A percentile compares a stretch with the other conserved stretches of the same genome.
These are phyloP conservation scores for Euzophera pinguis DNA, from an alignment of 2,888 invertebrate genomes.

Conservation along the genomic window DNA sequence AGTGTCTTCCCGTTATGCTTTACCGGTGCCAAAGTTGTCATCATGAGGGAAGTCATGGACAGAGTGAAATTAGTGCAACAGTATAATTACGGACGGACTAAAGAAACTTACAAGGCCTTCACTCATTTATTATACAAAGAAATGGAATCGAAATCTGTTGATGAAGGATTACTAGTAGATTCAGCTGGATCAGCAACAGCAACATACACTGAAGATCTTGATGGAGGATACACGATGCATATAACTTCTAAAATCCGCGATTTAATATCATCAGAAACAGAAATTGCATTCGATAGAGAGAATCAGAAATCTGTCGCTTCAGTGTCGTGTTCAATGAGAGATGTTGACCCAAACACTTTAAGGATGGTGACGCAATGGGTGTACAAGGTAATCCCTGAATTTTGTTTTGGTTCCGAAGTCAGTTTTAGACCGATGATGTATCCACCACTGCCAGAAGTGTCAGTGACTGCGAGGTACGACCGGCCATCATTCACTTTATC, in stretches of 20 bases:
- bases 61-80: slow-evolving; percentile 64
- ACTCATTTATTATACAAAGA: slow-evolving; percentile 61
- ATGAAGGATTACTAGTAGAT: slow-evolving; percentile 58
- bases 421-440: slow-evolving; percentile 48
- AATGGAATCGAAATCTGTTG: slow-evolving; percentile 45
- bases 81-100: slow-evolving; percentile 62
- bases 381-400: slow-evolving; percentile 52
- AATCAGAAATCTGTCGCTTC: slow-evolving; percentile 49
- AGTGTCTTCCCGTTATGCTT: slow-evolving; percentile 68
- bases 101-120: slow-evolving; percentile 55
- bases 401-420: slow-evolving; percentile 58
- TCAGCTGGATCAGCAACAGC: slow-evolving; percentile 64
- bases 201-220: slow-evolving; percentile 52
- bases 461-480: slow-evolving; percentile 59
- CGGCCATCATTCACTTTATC: slow-evolving; percentile 48
- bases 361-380: slow-evolving; percentile 62
- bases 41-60: slow-evolving; percentile 58
- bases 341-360: slow-evolving; percentile 60
- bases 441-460: slow-evolving; percentile 48
- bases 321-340: slow-evolving; percentile 50
- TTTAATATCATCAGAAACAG: slow-evolving; percentile 64
- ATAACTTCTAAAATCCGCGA: slow-evolving; percentile 64
- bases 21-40: slow-evolving; percentile 57
- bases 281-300: slow-evolving; percentile 56
- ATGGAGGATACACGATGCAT: slow-evolving; percentile 52